Evolutionary conservation across 2,113 vertebrate genomes (phyloP), one percentile per base, ranked within the genome.

Genomic region (Sinosuthora webbiana): DNA sequence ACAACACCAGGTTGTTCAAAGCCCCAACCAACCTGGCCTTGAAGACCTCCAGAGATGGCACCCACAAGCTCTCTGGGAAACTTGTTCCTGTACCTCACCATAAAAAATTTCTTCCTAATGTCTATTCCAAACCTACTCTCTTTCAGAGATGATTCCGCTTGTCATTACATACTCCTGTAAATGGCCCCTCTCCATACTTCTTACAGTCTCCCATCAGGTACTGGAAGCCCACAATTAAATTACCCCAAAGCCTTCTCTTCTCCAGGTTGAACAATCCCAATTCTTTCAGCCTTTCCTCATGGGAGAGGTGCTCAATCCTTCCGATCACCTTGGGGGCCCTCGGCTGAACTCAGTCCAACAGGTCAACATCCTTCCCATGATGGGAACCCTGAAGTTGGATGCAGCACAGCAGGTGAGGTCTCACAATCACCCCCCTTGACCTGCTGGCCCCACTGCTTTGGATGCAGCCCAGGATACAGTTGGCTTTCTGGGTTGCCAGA

Each of bases 311-410:
- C 20, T 31, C 68, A 12, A 13, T 37, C 7, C 7, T 21, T 50
- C 18, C 27, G 10, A 19, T 80, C 0, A 0, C 28, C 21, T 18
- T 64, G 13, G 17, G 42, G 13, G 3, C 30, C 16, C 13, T 45
- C 14, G 1, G 1, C 14, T 73, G 50, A 35, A 23, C 52, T 37
- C 67, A 42, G 5, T n/a, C 21, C 42, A 80, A 6, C 25, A 57
- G 35, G 42, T 5, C 2, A 15, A 15, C 7, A 11, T 18, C 27
- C 22, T 49, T 42, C 9, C 17, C 33, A 1, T 23, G 27, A 7
- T 57, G 37, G 31, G 8, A 18, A 33, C 35, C 27, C 50, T 21
- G 60, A 30, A 65, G 59, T 2, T n/a, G 64, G 64, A 16, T 39
- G 23, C 28, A 53, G 27, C 39, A 45, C 33, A 53, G 14, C 13